phyloP scores from a whole-genome alignment of 2,888 invertebrate species.

The Rutpela maculata region DNA sequence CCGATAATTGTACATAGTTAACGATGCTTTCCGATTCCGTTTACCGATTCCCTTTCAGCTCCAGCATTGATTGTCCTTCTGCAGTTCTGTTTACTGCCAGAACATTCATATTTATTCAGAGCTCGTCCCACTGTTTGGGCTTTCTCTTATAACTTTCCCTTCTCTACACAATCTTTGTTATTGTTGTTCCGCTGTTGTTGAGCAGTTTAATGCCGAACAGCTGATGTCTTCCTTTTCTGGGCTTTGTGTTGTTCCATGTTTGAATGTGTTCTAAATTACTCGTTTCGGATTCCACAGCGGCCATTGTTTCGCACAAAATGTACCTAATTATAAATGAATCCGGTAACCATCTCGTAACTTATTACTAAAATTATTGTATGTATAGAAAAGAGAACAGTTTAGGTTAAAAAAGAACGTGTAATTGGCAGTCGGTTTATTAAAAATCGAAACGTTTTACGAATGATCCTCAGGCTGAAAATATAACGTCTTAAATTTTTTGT shows the following conservation, averaged over 20 bases:
- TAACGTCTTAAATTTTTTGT: too few relatives aligned
- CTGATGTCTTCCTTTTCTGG: constrained; percentile 49
- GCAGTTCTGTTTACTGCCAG: constrained; percentile 18
- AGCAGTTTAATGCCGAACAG: constrained; percentile 53
- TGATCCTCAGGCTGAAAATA: too few relatives aligned
- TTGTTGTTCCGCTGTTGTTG: constrained; percentile 38
- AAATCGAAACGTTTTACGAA: too few relatives aligned
- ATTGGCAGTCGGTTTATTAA: too few relatives aligned
- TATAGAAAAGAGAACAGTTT: background rate
- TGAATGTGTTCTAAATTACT: constrained; percentile 42
- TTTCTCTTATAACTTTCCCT: constrained; percentile 25
- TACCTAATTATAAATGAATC: background rate
- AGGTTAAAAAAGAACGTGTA: background rate
- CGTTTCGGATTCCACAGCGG: constrained; percentile 36
- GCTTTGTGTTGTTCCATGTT: constrained; percentile 49
- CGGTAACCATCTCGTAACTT: background rate
- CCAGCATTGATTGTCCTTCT: constrained; percentile 32
- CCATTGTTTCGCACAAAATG: constrained; percentile 9
- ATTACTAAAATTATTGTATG: background rate
- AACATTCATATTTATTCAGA: constrained; percentile 40
- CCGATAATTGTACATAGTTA: constrained; percentile 32
- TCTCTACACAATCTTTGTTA: constrained; percentile 30
- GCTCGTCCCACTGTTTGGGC: constrained; percentile 34
- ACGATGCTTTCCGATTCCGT: constrained; percentile 32
- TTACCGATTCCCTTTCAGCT: constrained; percentile 36